Base-by-base conservation (phyloP, 2,113 vertebrate species). In the Benitochromis conjunctus region DNA sequence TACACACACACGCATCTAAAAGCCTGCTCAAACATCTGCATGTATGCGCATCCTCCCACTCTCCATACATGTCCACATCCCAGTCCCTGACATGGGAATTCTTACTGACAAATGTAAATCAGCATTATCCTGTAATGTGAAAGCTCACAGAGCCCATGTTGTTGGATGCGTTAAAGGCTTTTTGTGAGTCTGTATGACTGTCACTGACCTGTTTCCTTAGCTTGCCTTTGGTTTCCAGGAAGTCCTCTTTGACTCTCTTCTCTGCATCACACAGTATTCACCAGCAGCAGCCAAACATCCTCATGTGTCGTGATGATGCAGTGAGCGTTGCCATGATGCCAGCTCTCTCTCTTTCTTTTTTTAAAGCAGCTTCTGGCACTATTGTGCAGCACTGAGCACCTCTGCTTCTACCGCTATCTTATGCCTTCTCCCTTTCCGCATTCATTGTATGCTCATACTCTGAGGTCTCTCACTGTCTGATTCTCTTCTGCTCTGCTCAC, bases 221-320 rank as follows among this genome's bases (percentile, higher is more conserved):
- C 87, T 89, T 4, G 90, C 60, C 78, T 87, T 77, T 80, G 91
- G 90, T 91, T 86, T 92, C 86, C 91, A 88, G 93, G 90, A 94
- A 96, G 89, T 97, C 96, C 95, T 96, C 96, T 95, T 95, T 95
- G 94, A 93, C 89, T 89, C 87, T 90, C 86, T 85, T 83, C 90
- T 93, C 90, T 64, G 91, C 96, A 96, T 96, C 95, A 86, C 96
- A 95, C 96, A 94, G 97, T 95, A 92, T 92, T 96, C 96, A 97
- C 95, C 97, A 97, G 97, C 92, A 81, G 89, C 90, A 77, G 91
- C 88, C 89, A 64, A 90, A 90, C 93, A 87, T 93, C 91, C 89
- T 91, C 92, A 92, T 94, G 94, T 94, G 94, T 93, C 90, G 92
- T 91, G 92, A 92, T 93, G 94, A 93, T 94, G 94, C 92, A 81